Evolutionary conservation across 2,113 vertebrate species (phyloP), one percentile per base, ranked within the genome.

Genomic region (Chionis minor): DNA sequence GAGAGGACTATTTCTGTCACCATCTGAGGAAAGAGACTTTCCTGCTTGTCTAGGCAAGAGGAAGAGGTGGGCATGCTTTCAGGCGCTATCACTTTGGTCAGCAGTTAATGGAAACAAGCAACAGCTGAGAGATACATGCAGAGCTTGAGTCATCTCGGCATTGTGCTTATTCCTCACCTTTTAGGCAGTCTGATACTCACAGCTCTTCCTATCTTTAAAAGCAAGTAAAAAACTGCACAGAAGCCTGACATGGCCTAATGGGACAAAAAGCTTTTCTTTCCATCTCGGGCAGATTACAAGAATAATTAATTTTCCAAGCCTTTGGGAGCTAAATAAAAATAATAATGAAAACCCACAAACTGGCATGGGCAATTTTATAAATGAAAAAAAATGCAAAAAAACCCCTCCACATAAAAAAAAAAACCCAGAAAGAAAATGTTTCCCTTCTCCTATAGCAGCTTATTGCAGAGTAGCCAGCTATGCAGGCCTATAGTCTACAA

Each of bases 51-150:
- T 55, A 23, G 21, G 56, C 70, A 90, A 52, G 56, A 38, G 13
- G 42, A 78, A 88, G 59, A 28, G 27, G n/a, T 66, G 6, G 26
- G 47, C 72, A 74, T 5, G 51, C 51, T 90, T 77, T 74, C 67
- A 81, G 73, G 63, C 23, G 78, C 33, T 35, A 33, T 38, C 79
- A 32, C 38, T 88, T 85, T 0, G 1, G 51, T 74, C 82, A 90
- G 47, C 82, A 94, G 82, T 83, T 84, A 90, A 94, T 65, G 44
- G 69, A 88, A 94, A 74, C 13, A 74, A 88, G 40, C 21, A 90
- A 79, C 63, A 88, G 51, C 58, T 90, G 35, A n/a, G 16, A 85
- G 58, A 52, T 30, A n/a, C 0, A 1, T 42, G 42, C 28, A 71
- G 67, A 71, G 72, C 44, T 86, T 30, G 22, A 82, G 51, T 77